phyloP scores from a whole-genome alignment of 2,113 vertebrate genomes.

The Tragelaphus imberbis region DNA sequence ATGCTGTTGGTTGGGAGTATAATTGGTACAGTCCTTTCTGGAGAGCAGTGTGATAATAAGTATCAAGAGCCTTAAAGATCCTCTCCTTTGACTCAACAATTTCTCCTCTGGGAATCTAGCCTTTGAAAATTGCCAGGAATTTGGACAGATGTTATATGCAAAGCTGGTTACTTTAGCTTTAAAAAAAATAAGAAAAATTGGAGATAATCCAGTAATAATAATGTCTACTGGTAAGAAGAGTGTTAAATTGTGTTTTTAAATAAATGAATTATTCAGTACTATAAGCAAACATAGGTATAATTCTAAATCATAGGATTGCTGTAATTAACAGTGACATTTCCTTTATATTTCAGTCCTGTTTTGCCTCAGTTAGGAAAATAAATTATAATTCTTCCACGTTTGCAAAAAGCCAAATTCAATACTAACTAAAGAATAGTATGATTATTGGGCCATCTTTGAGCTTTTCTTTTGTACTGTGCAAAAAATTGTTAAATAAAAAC shows the following conservation, averaged over 20 bases:
- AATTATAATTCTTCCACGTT: background rate
- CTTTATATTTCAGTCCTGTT: constrained; percentile 14
- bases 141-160: background rate
- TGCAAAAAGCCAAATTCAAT: background rate
- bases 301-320: background rate
- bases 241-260: constrained; percentile 33
- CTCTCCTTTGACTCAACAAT: constrained; percentile 11
- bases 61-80: background rate
- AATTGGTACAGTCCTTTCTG: background rate
- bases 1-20: background rate
- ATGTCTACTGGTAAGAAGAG: background rate
- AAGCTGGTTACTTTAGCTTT: constrained; percentile 20
- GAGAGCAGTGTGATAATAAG: constrained; percentile 27
- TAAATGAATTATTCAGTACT: constrained; percentile 15
- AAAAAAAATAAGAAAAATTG: background rate
- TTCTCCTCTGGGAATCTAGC: background rate
- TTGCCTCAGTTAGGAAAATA: constrained; percentile 20
- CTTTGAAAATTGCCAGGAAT: constrained; percentile 36
- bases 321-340: background rate
- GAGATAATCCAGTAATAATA: constrained; percentile 24
- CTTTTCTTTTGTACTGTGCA: background rate
- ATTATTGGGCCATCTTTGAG: background rate
- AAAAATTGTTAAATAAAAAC: background rate
- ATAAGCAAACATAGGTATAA: background rate
- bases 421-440: background rate